Evolutionary conservation across 2,113 vertebrate genomes (phyloP).

Genomic region (Mustela nigripes): DNA sequence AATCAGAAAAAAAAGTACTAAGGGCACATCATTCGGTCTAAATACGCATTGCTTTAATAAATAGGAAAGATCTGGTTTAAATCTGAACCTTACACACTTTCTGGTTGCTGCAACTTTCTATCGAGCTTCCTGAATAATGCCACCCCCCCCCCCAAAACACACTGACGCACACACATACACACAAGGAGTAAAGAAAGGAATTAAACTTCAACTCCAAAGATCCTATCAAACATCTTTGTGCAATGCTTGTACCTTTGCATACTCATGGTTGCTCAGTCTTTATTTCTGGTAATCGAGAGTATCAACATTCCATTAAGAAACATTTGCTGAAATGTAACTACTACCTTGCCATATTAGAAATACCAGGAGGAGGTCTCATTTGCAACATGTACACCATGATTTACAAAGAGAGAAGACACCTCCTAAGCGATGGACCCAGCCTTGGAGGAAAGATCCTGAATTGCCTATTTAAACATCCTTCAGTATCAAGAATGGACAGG

Average conservation of each 20-base stretch:
- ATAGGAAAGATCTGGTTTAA: neutral
- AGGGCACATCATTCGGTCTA: neutral
- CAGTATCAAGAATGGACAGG: neutral
- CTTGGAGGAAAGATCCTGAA: neutral
- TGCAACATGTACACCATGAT: neutral
- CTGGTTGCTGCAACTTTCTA: neutral
- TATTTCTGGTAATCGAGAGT: slow-evolving; percentile 27
- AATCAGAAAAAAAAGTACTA: neutral
- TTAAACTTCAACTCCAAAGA: slow-evolving; percentile 48
- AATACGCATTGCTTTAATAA: neutral
- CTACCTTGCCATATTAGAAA: slow-evolving; percentile 38
- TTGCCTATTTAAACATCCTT: neutral
- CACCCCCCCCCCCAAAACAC: neutral
- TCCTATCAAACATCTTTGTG: slow-evolving; percentile 10
- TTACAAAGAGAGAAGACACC: slow-evolving; percentile 32
- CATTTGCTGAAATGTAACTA: neutral
- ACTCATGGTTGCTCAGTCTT: slow-evolving; percentile 6
- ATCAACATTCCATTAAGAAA: slow-evolving; percentile 32
- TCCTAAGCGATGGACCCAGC: neutral
- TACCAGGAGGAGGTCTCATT: slow-evolving; percentile 10
- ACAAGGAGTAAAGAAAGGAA: slow-evolving; percentile 33
- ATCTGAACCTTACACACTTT: neutral
- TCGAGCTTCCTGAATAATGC: neutral
- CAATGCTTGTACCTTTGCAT: neutral
- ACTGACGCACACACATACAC: neutral